These are phyloP conservation scores for Ceriagrion tenellum DNA, from an alignment of 2,888 invertebrate genomes.

Conservation along the genomic window DNA sequence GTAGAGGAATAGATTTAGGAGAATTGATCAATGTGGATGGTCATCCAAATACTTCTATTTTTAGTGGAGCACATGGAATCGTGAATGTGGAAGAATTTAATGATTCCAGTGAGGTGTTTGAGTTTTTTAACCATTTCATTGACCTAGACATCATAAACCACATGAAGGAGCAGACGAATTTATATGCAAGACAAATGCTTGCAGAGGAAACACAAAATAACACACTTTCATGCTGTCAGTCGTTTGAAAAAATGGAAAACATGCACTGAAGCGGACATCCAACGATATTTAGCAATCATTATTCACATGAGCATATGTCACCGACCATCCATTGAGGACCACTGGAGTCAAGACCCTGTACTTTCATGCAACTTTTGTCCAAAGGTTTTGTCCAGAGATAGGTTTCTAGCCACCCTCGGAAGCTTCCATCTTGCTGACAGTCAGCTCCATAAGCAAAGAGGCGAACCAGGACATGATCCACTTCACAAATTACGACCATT, in stretches of 20 bases:
- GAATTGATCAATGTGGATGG: too few relatives aligned
- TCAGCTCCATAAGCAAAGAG: not conserved
- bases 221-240: too few relatives aligned
- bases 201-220: too few relatives aligned
- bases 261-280: too few relatives aligned
- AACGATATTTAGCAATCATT: too few relatives aligned
- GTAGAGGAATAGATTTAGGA: too few relatives aligned
- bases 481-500: not conserved
- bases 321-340: not conserved
- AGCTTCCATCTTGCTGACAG: not conserved
- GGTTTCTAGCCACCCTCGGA: not conserved
- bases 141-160: conserved; percentile 29
- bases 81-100: too few relatives aligned
- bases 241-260: too few relatives aligned
- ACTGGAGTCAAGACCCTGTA: not conserved
- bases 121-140: not conserved
- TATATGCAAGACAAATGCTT: not conserved
- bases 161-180: too few relatives aligned
- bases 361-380: too few relatives aligned
- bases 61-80: too few relatives aligned
- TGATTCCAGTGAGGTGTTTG: conserved; percentile 1
- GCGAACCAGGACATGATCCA: conserved; percentile 18
- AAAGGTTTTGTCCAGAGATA: not conserved
- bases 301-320: not conserved
- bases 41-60: too few relatives aligned